Evolutionary conservation across 2,888 invertebrate genomes (phyloP).

Genomic region (Cheilosia scutellata): DNA sequence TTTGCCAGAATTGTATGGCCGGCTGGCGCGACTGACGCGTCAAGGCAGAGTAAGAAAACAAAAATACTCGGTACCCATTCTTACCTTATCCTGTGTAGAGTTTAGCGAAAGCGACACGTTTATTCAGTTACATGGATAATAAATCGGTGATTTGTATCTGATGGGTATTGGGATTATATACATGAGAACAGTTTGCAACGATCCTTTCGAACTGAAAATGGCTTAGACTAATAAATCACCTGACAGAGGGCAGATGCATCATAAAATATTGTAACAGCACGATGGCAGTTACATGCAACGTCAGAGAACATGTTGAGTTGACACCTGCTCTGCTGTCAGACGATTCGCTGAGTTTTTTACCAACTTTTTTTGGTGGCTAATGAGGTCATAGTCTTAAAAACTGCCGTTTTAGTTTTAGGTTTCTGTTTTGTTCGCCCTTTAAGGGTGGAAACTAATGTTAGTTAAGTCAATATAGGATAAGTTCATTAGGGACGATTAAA

Average conservation of each 20-base stretch:
- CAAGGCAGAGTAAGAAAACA: constrained; percentile 24
- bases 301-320: constrained; percentile 52
- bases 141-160: constrained; percentile 54
- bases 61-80: neutral
- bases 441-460: neutral
- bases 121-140: constrained; percentile 41
- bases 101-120: constrained; percentile 39
- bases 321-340: constrained; percentile 34
- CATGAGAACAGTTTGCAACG: constrained; percentile 37
- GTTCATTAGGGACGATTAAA: constrained; percentile 51
- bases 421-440: neutral
- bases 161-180: constrained; percentile 27
- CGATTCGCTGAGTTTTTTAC: neutral
- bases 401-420: constrained; percentile 19
- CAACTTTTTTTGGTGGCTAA: constrained; percentile 24
- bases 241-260: constrained; percentile 46
- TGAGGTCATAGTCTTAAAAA: constrained; percentile 44
- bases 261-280: neutral
- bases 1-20: neutral
- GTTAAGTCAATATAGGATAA: constrained; percentile 54
- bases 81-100: constrained; percentile 20
- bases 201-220: neutral
- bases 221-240: constrained; percentile 45
- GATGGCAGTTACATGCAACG: neutral
- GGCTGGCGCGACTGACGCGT: neutral